These are phyloP conservation scores for Melanargia galathea DNA, from an alignment of 2,888 invertebrate species.

Conservation along the genomic window DNA sequence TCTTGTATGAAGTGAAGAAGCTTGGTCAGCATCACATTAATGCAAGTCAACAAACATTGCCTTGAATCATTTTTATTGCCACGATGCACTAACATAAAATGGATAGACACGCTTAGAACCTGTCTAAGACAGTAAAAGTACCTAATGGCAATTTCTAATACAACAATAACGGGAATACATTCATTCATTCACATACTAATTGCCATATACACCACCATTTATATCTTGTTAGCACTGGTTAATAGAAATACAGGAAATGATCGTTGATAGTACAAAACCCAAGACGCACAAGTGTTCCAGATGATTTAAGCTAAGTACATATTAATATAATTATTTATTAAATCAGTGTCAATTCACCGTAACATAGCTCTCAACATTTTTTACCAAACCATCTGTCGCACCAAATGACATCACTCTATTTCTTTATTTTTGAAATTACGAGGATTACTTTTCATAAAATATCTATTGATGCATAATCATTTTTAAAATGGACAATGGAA, in stretches of 20 bases:
- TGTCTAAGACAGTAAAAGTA: background rate
- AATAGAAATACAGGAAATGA: slow-evolving; percentile 7
- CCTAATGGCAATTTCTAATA: slow-evolving; percentile 9
- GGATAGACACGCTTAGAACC: slow-evolving; percentile 1
- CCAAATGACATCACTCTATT: no score
- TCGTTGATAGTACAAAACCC: background rate
- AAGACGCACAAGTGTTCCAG: background rate
- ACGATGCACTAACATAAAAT: slow-evolving; percentile 6
- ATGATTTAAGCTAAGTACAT: no score
- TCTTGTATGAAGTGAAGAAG: no score
- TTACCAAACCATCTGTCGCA: no score
- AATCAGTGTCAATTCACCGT: no score
- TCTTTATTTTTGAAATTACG: no score
- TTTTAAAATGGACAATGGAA: no score
- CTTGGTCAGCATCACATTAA: background rate
- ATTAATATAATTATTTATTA: no score
- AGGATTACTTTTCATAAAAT: no score
- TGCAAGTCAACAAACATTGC: background rate
- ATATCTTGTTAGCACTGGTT: slow-evolving; percentile 8
- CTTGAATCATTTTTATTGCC: slow-evolving; percentile 3
- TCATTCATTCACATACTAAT: background rate
- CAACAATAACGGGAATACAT: slow-evolving; percentile 10
- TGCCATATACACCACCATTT: background rate
- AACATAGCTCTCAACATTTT: no score
- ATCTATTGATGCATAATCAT: no score